Evolutionary conservation across 2,113 vertebrate genomes (phyloP).

Genomic region (Hepsetus odoe): DNA sequence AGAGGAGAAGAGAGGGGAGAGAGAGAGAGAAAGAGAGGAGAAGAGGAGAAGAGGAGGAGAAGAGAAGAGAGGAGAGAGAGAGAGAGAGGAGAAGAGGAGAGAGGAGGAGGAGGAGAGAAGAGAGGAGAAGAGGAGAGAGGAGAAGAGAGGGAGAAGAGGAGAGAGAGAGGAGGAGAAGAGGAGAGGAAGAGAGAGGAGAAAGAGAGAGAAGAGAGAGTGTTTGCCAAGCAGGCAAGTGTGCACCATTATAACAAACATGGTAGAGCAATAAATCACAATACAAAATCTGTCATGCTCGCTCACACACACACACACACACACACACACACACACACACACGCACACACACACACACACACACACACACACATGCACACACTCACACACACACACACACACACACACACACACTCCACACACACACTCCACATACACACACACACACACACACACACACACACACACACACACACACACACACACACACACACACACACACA

Average conservation of each 20-base stretch:
- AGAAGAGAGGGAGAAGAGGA: neutral
- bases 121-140: neutral
- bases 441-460: too few species aligned
- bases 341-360: too few species aligned
- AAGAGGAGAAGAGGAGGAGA: neutral
- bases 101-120: constrained; percentile 11
- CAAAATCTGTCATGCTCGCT: neutral
- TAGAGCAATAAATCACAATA: neutral
- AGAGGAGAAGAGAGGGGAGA: too few species aligned
- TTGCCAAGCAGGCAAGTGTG: too few species aligned
- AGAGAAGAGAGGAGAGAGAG: neutral
- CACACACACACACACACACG: too few species aligned
- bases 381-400: too few species aligned
- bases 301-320: neutral
- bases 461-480: too few species aligned
- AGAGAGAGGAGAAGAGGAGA: constrained; percentile 36
- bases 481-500: constrained; percentile 6
- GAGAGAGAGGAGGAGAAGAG: neutral
- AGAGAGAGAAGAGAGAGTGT: neutral
- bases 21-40: neutral
- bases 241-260: neutral
- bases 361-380: too few species aligned
- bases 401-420: too few species aligned
- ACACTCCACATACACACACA: too few species aligned
- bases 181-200: neutral